Percentiles rank a stretch among this genome's conserved stretches.
These are phyloP conservation scores for mouse (Mus musculus) DNA, from an alignment of 2,113 vertebrate genomes.

Conservation along the genomic window DNA sequence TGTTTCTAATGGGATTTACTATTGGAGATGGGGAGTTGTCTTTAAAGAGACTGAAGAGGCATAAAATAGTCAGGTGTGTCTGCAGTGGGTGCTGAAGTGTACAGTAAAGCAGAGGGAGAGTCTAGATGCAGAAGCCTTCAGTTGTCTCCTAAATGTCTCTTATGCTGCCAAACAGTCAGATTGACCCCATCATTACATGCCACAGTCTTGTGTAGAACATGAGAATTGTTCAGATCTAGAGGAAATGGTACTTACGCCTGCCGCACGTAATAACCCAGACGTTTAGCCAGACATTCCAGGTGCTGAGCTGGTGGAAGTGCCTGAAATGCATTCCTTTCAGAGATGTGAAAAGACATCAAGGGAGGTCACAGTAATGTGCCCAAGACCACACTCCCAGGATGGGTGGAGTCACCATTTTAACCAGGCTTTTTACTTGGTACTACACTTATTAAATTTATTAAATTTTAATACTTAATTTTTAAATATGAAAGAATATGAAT, in stretches of 20 bases:
- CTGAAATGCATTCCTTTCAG: not conserved
- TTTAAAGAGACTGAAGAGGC: conserved; percentile 22
- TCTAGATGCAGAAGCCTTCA: not conserved
- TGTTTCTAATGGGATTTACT: conserved; percentile 8
- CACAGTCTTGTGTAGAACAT: not conserved
- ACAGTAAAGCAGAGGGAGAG: not conserved
- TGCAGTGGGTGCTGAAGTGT: not conserved
- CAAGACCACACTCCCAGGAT: not conserved
- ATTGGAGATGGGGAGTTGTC: not conserved
- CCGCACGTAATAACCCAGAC: not conserved
- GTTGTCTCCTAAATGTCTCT: not conserved
- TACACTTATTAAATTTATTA: not conserved
- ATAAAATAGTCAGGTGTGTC: not conserved
- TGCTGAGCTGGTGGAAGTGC: not conserved
- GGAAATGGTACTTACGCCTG: not conserved
- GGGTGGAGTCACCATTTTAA: not conserved
- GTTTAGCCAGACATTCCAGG: not conserved
- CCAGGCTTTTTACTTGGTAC: conserved; percentile 28
- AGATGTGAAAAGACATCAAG: not conserved
- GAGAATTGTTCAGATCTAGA: not conserved
- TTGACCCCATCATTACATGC: not conserved
- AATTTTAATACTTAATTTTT: conserved; percentile 14
- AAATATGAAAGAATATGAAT: not conserved
- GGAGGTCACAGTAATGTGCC: not conserved
- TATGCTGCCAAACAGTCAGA: not conserved